Base-by-base conservation (phyloP, 2,797 vertebrate genomes). In the Catamblyrhynchus diadema region DNA sequence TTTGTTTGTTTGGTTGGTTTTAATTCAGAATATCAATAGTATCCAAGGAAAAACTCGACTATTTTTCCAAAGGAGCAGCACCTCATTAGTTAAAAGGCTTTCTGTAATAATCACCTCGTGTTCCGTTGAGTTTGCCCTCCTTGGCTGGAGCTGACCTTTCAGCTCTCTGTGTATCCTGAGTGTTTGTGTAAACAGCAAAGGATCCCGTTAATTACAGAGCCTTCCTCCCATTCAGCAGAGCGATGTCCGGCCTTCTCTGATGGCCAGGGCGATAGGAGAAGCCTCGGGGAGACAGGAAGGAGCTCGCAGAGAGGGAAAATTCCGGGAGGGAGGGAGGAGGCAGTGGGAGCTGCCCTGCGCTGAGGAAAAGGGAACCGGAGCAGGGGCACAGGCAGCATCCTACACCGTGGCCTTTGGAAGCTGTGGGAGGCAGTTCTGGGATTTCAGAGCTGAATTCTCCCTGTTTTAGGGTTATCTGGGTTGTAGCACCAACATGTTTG, bases 191-290 rank as follows among this genome's bases (percentile, higher is more conserved):
- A 98, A 98, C 94, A 98, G 90, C 88, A 85, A 93, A 96, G 94
- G 97, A 95, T 95, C 95, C 96, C 75, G 93, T 97, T 98, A 97
- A 98, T 98, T 97, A 86, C 97, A 65, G 94, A 96, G 97, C 97
- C 96, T 98, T 98, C 98, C 98, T 98, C 94, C 94, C 97, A 98
- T 98, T 98, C 97, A 98, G 45, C 79, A 50, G 14, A 61, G 95
- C 32, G 27, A 85, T 93, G 97, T 98, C 97, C 88, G 94, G 97
- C 94, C 95, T 81, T 42, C 96, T 94, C 75, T 86, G 97, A 97
- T 98, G 78, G 91, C 30, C 25, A 48, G 33, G 12, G 41, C 71
- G 97, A 98, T 96, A 98, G 95, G 78, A 95, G 64, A 82, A 79
- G 64, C 44, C 9, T 8, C 86, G 42, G 65, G 90, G 95, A 97